A percentile compares a stretch with the other conserved stretches of the same genome.
Evolutionary conservation across 2,888 invertebrate genomes (phyloP).

Genomic region (Brachypalpus laphriformis): DNA sequence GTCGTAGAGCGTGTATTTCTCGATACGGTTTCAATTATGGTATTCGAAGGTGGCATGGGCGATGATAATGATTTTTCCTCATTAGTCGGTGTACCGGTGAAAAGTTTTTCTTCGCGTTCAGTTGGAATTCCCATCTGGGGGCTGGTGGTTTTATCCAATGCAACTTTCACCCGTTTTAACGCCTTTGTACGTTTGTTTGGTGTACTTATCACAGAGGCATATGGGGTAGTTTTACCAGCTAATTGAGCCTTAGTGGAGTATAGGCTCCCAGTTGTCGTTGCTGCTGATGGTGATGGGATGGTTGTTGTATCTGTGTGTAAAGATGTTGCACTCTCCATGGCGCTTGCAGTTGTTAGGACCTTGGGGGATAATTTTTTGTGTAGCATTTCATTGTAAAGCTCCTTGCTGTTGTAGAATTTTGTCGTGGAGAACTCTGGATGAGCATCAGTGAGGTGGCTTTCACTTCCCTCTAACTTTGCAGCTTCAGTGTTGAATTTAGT

Average conservation of each 20-base stretch:
- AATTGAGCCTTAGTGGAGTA: slow-evolving; percentile 31
- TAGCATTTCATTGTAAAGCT: slow-evolving; percentile 82
- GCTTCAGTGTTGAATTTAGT: slow-evolving; percentile 81
- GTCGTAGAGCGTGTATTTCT: neutral
- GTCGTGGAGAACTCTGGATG: slow-evolving; percentile 82
- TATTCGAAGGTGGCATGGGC: slow-evolving; percentile 16
- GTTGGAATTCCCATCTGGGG: slow-evolving; percentile 74
- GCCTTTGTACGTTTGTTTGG: slow-evolving; percentile 77
- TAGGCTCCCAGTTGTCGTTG: slow-evolving; percentile 69
- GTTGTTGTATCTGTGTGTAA: slow-evolving; percentile 23
- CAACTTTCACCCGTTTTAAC: slow-evolving; percentile 80
- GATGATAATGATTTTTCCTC: slow-evolving; percentile 46
- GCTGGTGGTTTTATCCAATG: slow-evolving; percentile 41
- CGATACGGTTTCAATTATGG: slow-evolving; percentile 26
- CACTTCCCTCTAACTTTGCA: slow-evolving; percentile 33
- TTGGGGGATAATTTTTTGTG: slow-evolving; percentile 58
- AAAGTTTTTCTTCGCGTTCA: slow-evolving; percentile 38
- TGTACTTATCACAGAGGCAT: neutral
- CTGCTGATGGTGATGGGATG: slow-evolving; percentile 17
- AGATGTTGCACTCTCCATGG: slow-evolving; percentile 18
- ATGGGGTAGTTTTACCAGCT: slow-evolving; percentile 23
- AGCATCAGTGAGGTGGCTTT: slow-evolving; percentile 66
- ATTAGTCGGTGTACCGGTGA: slow-evolving; percentile 49
- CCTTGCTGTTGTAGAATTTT: slow-evolving; percentile 83
- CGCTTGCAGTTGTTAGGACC: slow-evolving; percentile 19